These are phyloP conservation scores for Lymantria monacha DNA, from an alignment of 2,888 invertebrate genomes.

Conservation along the genomic window DNA sequence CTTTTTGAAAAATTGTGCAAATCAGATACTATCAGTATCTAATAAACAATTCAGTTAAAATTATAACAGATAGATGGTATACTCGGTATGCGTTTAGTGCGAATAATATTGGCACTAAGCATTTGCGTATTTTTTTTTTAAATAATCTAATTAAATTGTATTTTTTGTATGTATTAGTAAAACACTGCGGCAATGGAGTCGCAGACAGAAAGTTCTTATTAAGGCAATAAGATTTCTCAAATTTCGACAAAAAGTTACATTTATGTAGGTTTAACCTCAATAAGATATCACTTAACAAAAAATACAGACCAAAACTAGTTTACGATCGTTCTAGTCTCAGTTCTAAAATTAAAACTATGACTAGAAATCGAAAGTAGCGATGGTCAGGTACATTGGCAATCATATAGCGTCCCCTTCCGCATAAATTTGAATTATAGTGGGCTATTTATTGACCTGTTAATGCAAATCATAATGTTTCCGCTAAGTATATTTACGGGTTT, in stretches of 20 bases:
- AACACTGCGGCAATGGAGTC: neutral
- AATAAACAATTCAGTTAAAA: no score
- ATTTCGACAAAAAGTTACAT: neutral
- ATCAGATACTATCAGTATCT: no score
- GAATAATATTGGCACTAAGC: no score
- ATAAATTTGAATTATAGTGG: conserved; percentile 42
- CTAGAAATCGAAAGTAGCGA: conserved; percentile 38
- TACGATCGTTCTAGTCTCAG: neutral
- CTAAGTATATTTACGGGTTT: conserved; percentile 43
- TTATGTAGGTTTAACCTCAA: neutral
- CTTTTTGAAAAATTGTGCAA: no score
- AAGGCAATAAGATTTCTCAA: neutral
- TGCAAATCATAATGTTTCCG: conserved; percentile 56
- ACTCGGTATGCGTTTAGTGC: no score
- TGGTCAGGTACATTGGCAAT: conserved; percentile 9
- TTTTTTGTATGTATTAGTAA: no score
- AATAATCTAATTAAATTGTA: no score
- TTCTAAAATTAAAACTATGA: conserved; percentile 8
- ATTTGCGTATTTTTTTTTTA: no score
- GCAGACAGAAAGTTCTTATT: neutral
- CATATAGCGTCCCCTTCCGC: conserved; percentile 41
- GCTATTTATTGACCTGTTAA: conserved; percentile 49
- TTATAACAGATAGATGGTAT: no score
- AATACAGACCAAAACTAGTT: neutral
- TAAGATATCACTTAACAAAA: neutral